Percentiles rank a stretch among this genome's conserved stretches.
phyloP scores from a whole-genome alignment of 2,113 vertebrate genomes.

The Anolis sagrei region DNA sequence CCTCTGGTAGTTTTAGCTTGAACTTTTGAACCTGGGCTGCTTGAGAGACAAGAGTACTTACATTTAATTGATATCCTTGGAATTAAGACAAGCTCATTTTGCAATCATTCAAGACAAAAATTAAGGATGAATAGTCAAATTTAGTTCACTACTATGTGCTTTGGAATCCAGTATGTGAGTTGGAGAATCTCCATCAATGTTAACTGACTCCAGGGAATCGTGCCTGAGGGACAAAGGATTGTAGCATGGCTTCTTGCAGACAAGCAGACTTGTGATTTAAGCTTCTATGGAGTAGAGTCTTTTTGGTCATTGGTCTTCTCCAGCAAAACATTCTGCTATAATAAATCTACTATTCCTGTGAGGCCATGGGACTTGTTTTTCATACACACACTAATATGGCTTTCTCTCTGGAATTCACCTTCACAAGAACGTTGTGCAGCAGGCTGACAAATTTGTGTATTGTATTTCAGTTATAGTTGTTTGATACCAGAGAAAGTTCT shows the following conservation, averaged over 20 bases:
- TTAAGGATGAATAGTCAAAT: background rate
- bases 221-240: background rate
- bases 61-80: conserved; percentile 6
- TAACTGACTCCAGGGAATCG: background rate
- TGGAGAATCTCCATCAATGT: background rate
- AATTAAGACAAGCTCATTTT: conserved; percentile 21
- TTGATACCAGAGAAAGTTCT: too few relatives aligned
- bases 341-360: background rate
- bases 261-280: background rate
- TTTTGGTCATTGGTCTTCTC: background rate
- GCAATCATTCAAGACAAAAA: background rate
- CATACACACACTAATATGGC: too few relatives aligned
- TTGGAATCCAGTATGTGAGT: background rate
- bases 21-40: conserved; percentile 43
- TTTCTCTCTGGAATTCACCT: too few relatives aligned
- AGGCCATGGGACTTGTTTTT: background rate
- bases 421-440: background rate
- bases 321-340: background rate
- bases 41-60: background rate
- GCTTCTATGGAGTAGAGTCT: background rate
- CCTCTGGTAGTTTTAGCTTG: conserved; percentile 52
- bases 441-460: background rate
- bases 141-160: background rate
- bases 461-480: too few relatives aligned
- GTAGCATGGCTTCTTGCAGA: background rate